Evolutionary conservation across 2,113 vertebrate species (phyloP).

Genomic region (Hemibagrus wyckioides): DNA sequence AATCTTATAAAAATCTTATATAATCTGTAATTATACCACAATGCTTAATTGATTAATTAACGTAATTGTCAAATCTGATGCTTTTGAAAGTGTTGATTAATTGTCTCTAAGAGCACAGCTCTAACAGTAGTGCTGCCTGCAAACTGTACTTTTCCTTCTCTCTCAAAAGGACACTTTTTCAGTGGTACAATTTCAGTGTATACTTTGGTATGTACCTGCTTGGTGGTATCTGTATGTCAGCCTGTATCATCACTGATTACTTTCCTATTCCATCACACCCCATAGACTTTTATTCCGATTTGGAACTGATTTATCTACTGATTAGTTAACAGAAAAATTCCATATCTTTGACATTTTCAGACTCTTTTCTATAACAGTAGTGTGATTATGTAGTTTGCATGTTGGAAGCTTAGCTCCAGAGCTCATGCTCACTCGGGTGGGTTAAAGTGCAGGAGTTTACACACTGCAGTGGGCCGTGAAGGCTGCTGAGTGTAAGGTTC

Average conservation of each 20-base stretch:
- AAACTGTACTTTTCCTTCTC: background rate
- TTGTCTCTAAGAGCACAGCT: no score
- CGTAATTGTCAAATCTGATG: no score
- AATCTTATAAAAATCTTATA: no score
- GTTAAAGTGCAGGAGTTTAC: background rate
- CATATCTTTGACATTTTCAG: no score
- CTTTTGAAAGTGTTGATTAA: background rate
- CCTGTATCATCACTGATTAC: background rate
- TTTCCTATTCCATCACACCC: background rate
- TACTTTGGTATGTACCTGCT: background rate
- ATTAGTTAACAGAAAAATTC: background rate
- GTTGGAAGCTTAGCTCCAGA: background rate
- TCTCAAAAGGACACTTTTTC: no score
- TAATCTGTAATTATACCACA: background rate
- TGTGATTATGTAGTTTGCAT: no score
- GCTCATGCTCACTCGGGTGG: background rate
- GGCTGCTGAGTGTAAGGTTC: background rate
- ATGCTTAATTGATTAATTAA: no score
- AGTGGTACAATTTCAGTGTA: background rate
- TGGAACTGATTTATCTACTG: background rate
- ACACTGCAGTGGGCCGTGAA: constrained; percentile 48
- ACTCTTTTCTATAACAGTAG: no score
- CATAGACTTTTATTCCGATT: background rate
- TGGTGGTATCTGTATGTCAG: no score
- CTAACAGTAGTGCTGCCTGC: no score